Evolutionary conservation across 2,888 invertebrate species (phyloP), one percentile per base, ranked within the genome.

Genomic region (Dolichomitus sp.): DNA sequence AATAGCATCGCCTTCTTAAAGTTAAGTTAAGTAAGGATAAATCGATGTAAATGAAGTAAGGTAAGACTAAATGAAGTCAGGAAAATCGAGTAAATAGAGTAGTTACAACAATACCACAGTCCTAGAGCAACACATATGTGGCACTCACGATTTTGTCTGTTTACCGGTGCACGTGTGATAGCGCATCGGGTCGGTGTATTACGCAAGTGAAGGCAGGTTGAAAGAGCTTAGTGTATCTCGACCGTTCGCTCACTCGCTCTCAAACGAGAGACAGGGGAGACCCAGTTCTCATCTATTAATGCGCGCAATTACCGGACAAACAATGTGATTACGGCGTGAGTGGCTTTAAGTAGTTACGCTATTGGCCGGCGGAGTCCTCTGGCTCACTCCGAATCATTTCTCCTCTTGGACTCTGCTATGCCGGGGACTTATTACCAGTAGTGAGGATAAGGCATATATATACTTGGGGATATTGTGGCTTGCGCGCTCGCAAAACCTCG

Each of bases 201-300:
- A 65, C 74, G 65, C 74, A 74, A 74, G 52, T 17, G 63, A 42
- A 63, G 54, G 48, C 65, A 68, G 86, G 84, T 83, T 85, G 78
- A 77, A 73, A 79, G 84, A 81, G 73, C 84, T 72, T 69, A 42
- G 27, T 73, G n/a, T 57, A n/a, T 77, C 65, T 50, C 4, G 50
- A 61, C 30, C 69, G 57, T 42, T 75, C 54, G 45, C 65, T 57
- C 54, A 17, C 63, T 70, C 27, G 70, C 54, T 30, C 27, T 17
- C 17, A 17, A 69, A 77, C 50, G 80, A 83, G 69, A 83, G 84
- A 85, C 65, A 57, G 19, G 50, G 19, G 80, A 87, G 90, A 90
- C 91, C 91, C 90, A 90, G 90, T 91, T 92, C 91, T 91, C 91
- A 90, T 90, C 91, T 89, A 91, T 90, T 91, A 91, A 91, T 88